Conservation (phyloP, 1,140 invertebrate species). For the Andricus grossulariae region DNA sequence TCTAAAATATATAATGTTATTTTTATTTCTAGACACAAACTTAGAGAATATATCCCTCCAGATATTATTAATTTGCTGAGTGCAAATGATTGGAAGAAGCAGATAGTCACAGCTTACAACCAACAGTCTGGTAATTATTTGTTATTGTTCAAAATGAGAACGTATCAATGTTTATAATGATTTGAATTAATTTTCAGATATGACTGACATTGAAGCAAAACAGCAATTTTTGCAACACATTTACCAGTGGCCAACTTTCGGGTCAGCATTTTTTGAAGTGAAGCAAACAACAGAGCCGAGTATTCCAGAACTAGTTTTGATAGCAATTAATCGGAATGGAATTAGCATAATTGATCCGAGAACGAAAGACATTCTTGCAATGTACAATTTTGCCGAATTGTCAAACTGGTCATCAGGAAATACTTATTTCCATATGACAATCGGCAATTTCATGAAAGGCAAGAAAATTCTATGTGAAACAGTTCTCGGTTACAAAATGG, state of each 20-base stretch:
- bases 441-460: constrained; percentile 95
- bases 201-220: constrained; percentile 97
- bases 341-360: constrained; percentile 98
- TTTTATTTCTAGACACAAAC: constrained; percentile 75
- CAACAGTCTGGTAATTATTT: constrained; percentile 77
- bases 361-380: constrained; percentile 98
- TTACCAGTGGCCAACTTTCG: constrained; percentile 99
- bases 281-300: constrained; percentile 99
- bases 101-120: constrained; percentile 81
- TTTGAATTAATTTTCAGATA: constrained; percentile 76
- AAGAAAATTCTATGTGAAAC: constrained; percentile 99
- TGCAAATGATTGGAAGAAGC: constrained; percentile 89
- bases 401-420: constrained; percentile 99
- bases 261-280: constrained; percentile 99
- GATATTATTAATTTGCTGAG: constrained; percentile 86
- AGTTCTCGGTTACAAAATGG: constrained; percentile 99
- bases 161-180: constrained; percentile 5
- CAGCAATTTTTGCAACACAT: constrained; percentile 98
- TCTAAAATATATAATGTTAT: neutral
- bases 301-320: constrained; percentile 96
- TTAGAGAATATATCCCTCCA: constrained; percentile 86
- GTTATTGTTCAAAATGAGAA: constrained; percentile 14
- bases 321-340: constrained; percentile 99
- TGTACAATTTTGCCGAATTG: constrained; percentile 98
- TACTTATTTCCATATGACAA: constrained; percentile 99